Evolutionary conservation across 2,113 vertebrate species (phyloP).

Genomic region (Spilogale gracilis): DNA sequence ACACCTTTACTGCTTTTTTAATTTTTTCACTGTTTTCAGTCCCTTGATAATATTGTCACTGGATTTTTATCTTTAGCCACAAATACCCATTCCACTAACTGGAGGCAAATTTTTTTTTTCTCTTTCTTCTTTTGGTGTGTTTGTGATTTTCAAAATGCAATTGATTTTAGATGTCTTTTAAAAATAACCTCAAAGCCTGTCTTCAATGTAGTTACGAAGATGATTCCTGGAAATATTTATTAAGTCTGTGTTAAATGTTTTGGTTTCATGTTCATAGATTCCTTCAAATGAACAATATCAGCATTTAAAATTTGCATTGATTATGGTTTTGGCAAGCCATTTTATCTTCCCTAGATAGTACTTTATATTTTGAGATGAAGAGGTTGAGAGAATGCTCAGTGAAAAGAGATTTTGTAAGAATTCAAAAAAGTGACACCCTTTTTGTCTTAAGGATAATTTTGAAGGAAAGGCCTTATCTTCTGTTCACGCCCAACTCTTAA

Average conservation of each 20-base stretch:
- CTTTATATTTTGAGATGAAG: not conserved
- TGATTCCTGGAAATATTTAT: not conserved
- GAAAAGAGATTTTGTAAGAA: slow-evolving; percentile 7
- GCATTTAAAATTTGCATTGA: not conserved
- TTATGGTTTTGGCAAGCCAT: not conserved
- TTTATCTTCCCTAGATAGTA: not conserved
- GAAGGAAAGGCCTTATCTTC: not conserved
- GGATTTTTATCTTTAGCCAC: slow-evolving; percentile 44
- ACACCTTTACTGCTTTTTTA: not conserved
- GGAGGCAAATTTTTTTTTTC: not conserved
- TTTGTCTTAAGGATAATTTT: not conserved
- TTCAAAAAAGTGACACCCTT: not conserved
- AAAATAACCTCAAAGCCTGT: not conserved
- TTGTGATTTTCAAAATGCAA: not conserved
- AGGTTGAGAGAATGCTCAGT: not conserved
- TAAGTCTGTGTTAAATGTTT: not conserved
- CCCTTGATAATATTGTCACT: not conserved
- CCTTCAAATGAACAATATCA: not conserved
- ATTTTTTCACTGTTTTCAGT: not conserved
- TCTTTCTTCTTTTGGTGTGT: not conserved
- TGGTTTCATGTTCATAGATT: not conserved
- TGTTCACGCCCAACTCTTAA: not conserved
- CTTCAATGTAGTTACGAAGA: not conserved
- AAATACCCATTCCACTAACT: not conserved
- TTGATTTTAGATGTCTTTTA: not conserved